Evolutionary conservation across 2,888 invertebrate genomes (phyloP).

Genomic region (Meganola albula): DNA sequence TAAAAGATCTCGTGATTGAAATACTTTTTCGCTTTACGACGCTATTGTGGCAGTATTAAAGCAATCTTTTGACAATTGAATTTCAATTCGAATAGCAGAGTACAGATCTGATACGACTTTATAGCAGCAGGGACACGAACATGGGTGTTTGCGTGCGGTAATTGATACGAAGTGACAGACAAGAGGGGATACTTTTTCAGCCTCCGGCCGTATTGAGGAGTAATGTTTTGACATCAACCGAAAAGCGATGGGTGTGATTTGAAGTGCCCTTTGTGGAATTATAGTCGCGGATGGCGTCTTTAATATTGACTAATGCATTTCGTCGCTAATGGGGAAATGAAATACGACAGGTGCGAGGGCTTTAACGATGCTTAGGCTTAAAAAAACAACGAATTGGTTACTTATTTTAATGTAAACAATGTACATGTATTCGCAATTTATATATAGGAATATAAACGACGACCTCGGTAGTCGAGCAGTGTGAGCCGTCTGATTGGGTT

Average conservation of each 20-base stretch:
- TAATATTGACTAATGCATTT: constrained; percentile 78
- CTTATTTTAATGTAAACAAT: constrained; percentile 8
- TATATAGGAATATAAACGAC: too few species aligned
- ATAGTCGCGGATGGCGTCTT: constrained; percentile 72
- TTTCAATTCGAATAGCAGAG: constrained; percentile 61
- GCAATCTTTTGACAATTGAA: constrained; percentile 76
- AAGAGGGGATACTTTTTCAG: constrained; percentile 65
- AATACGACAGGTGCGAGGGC: constrained; percentile 69
- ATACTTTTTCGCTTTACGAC: constrained; percentile 52
- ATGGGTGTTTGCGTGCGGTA: constrained; percentile 76
- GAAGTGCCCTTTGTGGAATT: constrained; percentile 78
- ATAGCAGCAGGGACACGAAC: constrained; percentile 31
- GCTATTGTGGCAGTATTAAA: constrained; percentile 61
- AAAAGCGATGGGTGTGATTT: constrained; percentile 76
- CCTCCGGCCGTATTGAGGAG: constrained; percentile 59
- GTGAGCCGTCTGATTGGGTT: too few species aligned
- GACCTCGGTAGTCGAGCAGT: too few species aligned
- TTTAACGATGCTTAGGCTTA: constrained; percentile 42
- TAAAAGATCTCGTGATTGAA: constrained; percentile 33
- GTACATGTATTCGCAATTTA: too few species aligned
- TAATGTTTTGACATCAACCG: constrained; percentile 74
- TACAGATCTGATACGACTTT: constrained; percentile 64
- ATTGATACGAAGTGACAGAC: constrained; percentile 77
- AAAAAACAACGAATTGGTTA: constrained; percentile 30
- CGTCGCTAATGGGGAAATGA: constrained; percentile 65